Conservation (phyloP, 2,113 vertebrate species). For the Aspidoscelis tigris region DNA sequence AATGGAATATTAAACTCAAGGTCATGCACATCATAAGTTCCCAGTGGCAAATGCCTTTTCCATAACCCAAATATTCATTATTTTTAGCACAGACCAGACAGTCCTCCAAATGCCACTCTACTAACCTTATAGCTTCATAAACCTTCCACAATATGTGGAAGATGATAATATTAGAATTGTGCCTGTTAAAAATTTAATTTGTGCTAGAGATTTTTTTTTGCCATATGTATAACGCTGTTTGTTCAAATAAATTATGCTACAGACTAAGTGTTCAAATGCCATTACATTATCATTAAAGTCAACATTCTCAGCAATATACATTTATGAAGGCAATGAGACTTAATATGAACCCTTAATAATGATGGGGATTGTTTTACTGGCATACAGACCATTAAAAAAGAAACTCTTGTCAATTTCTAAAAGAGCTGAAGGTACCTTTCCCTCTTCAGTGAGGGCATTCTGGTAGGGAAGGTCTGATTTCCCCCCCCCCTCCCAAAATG, state of each 20-base stretch:
- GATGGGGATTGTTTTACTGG: background rate
- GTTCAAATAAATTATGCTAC: constrained; percentile 23
- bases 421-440: background rate
- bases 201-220: constrained; percentile 34
- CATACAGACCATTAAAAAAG: constrained; percentile 24
- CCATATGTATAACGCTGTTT: constrained; percentile 9
- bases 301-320: background rate
- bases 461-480: background rate
- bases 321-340: constrained; percentile 31
- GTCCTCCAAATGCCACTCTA: background rate
- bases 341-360: constrained; percentile 12
- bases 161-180: constrained; percentile 7
- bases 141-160: background rate
- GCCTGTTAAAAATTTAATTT: constrained; percentile 28
- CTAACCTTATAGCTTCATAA: constrained; percentile 16
- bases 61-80: constrained; percentile 7
- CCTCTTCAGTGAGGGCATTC: background rate
- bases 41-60: background rate
- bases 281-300: constrained; percentile 34
- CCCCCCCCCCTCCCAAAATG: background rate
- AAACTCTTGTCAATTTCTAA: constrained; percentile 23
- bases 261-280: constrained; percentile 32
- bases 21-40: background rate
- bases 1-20: constrained; percentile 13
- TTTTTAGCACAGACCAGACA: constrained; percentile 8